Conservation (phyloP, 1,140 invertebrate genomes). For the Magallana angulata region DNA sequence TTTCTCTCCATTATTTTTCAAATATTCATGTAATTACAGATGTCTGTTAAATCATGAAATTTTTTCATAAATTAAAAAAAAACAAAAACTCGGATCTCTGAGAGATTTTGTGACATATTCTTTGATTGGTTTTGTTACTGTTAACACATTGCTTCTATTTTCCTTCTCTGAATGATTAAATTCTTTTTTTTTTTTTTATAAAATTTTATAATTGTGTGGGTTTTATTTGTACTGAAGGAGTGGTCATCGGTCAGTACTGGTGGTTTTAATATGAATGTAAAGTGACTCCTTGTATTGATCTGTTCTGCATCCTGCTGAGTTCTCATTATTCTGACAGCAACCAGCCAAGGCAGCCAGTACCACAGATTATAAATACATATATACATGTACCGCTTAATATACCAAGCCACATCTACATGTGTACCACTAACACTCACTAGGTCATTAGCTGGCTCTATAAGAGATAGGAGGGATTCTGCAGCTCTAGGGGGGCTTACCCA, state of each 20-base stretch:
- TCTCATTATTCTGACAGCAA: not conserved
- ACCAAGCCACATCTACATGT: not conserved
- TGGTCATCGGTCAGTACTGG: not conserved
- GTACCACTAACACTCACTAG: not conserved
- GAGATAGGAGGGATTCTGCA: not conserved
- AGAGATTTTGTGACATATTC: too few relatives aligned
- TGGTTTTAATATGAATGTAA: not conserved
- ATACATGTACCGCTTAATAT: not conserved
- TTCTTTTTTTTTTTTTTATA: too few relatives aligned
- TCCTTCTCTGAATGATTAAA: too few relatives aligned
- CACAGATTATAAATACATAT: too few relatives aligned
- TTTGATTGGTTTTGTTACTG: too few relatives aligned
- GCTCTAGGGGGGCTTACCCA: constrained; percentile 8
- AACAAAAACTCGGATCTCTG: too few relatives aligned
- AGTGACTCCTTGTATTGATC: not conserved
- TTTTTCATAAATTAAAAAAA: too few relatives aligned
- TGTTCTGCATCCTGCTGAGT: not conserved
- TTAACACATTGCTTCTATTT: too few relatives aligned
- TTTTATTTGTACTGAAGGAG: not conserved
- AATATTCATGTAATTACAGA: too few relatives aligned
- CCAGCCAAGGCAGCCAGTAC: not conserved
- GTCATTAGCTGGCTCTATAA: not conserved
- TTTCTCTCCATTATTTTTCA: too few relatives aligned
- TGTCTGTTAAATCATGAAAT: too few relatives aligned
- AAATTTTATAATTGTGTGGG: too few relatives aligned